Evolutionary conservation across 92 coral and sea anemone genomes (phyloP), one percentile per base, ranked within the genome.

Genomic region (Paramuricea clavata): DNA sequence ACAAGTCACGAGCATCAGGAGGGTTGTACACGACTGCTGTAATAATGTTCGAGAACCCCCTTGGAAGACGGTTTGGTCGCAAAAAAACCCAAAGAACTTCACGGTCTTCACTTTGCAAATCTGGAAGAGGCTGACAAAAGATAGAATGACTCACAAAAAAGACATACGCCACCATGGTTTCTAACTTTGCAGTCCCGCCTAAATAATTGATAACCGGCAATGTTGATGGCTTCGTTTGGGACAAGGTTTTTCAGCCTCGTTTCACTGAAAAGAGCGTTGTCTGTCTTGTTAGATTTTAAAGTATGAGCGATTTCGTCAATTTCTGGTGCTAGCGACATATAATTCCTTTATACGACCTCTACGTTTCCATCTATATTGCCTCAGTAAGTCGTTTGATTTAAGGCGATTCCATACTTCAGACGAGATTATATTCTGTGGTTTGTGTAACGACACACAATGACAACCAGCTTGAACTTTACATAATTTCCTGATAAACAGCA

Each of bases 21-120:
- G 49, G 49, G 12, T 42, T 6, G 49, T 42, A 42, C 12, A 42
- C 49, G 12, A 42, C 49, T 5, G 49, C n/a, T n/a, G n/a, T n/a
- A n/a, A 54, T 13, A 87, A 32, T 86, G n/a, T n/a, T n/a, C n/a
- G n/a, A n/a, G n/a, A n/a, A n/a, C n/a, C n/a, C 83, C 9, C 91
- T 74, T 70, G 91, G 87, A 16, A 81, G 81, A 54, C 91, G 91
- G 10, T 43, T 82, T 30, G 91, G 87, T 72, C 83, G 70, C 44
- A 81, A 50, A 56, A n/a, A 70, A 7, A 65, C 75, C 87, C 87
- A 88, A 47, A 81, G 52, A 50, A 81, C 91, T 87, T 87, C 89
- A 78, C 76, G 89, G 49, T 76, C 82, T 76, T 77, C 56, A 35
- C 72, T 81, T 54, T 91, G 50, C 31, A 71, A 41, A 26, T 87